These are phyloP conservation scores for Aurelia sp. DNA, from an alignment of 30 jellyfish, hydroid and myxozoan species.

Conservation along the genomic window DNA sequence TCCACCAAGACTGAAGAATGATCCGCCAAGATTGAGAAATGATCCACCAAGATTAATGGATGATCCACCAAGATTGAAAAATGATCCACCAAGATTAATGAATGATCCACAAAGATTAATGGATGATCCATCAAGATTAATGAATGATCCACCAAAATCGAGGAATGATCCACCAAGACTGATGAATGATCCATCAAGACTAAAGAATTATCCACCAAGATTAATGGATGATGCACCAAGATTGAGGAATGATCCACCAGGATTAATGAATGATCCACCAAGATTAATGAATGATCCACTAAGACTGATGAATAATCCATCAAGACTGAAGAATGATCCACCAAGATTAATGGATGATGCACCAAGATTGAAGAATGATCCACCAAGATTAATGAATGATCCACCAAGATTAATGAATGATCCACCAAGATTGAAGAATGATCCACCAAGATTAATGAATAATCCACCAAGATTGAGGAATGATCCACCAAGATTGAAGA, in stretches of 20 bases:
- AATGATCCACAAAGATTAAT: conserved; percentile 5
- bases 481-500: conserved; percentile 2
- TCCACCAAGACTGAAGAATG: background rate
- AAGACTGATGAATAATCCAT: background rate
- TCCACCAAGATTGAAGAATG: conserved; percentile 8
- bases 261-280: conserved; percentile 11
- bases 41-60: conserved; percentile 5
- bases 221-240: conserved; percentile 5
- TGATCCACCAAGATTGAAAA: background rate
- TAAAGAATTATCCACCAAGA: conserved; percentile 1
- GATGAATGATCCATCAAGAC: background rate
- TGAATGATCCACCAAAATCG: conserved; percentile 5
- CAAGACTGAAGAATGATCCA: too few relatives aligned
- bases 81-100: background rate
- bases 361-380: background rate
- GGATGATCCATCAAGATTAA: background rate
- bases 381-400: background rate
- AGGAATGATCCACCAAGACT: background rate
- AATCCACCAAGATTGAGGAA: background rate
- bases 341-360: too few relatives aligned
- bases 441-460: background rate
- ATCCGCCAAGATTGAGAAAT: background rate
- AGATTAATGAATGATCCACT: background rate
- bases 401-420: background rate
- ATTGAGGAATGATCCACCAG: background rate